Conservation (phyloP, 2,888 invertebrate species). For the Ptychoptera contaminata region DNA sequence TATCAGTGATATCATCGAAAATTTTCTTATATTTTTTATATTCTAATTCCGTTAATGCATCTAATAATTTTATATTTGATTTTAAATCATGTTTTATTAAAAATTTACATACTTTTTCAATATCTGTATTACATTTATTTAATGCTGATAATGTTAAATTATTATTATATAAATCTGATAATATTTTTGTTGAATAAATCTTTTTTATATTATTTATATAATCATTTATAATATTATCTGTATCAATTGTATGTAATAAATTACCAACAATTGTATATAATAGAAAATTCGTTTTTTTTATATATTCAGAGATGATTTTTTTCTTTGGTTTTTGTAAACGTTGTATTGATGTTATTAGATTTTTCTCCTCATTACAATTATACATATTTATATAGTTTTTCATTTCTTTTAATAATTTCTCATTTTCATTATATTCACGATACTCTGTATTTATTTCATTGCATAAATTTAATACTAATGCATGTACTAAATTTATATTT, state of each 20-base stretch:
- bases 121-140: slow-evolving; percentile 1
- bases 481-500: slow-evolving; percentile 57
- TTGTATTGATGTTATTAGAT: neutral
- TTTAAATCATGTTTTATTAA: neutral
- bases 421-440: too few species aligned
- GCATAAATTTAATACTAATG: slow-evolving; percentile 55
- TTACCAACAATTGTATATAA: too few species aligned
- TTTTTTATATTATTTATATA: too few species aligned
- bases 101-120: neutral
- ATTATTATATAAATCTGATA: slow-evolving; percentile 14
- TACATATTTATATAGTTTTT: neutral
- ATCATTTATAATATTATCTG: too few species aligned
- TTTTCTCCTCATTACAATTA: neutral
- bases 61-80: neutral
- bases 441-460: slow-evolving; percentile 37
- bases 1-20: neutral
- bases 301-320: too few species aligned
- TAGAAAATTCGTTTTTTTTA: too few species aligned
- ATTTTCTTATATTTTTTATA: neutral
- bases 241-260: too few species aligned
- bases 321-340: too few species aligned
- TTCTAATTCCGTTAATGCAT: slow-evolving; percentile 1
- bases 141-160: slow-evolving; percentile 18
- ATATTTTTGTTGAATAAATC: neutral
- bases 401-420: slow-evolving; percentile 8